phyloP scores from a whole-genome alignment of 2,888 invertebrate genomes.

The Cactoblastis cactorum region DNA sequence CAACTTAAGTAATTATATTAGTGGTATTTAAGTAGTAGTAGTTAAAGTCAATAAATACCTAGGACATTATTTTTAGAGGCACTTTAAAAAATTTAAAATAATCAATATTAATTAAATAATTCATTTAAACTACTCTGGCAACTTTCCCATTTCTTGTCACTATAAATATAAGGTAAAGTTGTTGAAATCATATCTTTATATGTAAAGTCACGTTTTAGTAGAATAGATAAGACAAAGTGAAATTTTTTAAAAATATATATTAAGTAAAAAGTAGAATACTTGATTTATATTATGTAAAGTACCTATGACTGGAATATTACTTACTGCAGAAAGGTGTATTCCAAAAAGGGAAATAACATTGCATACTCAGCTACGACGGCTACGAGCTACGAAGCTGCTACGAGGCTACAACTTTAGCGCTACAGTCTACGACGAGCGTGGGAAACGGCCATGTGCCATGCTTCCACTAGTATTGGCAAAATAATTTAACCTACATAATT shows the following conservation, averaged over 20 bases:
- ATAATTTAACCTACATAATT: constrained; percentile 54
- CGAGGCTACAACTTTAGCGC: constrained; percentile 13
- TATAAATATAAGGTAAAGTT: not conserved
- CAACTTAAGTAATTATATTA: no score
- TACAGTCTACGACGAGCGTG: constrained; percentile 33
- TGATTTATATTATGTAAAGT: constrained; percentile 4
- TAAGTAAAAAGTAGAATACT: not conserved
- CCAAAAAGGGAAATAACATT: constrained; percentile 26
- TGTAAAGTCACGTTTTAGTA: not conserved
- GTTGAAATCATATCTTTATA: not conserved
- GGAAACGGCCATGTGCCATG: constrained; percentile 44
- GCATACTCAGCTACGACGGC: constrained; percentile 28
- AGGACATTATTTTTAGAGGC: no score
- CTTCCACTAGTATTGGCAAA: constrained; percentile 41
- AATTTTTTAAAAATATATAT: not conserved
- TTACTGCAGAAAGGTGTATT: not conserved
- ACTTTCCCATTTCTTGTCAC: not conserved
- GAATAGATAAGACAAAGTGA: not conserved
- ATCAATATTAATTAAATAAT: no score
- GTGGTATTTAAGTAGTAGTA: no score
- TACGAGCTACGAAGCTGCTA: constrained; percentile 25
- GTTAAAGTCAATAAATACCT: no score
- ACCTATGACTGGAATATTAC: not conserved
- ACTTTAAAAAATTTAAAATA: no score
- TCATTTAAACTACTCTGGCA: not conserved